Evolutionary conservation across 2,797 vertebrate species (phyloP).

Genomic region (Danio kyathit): DNA sequence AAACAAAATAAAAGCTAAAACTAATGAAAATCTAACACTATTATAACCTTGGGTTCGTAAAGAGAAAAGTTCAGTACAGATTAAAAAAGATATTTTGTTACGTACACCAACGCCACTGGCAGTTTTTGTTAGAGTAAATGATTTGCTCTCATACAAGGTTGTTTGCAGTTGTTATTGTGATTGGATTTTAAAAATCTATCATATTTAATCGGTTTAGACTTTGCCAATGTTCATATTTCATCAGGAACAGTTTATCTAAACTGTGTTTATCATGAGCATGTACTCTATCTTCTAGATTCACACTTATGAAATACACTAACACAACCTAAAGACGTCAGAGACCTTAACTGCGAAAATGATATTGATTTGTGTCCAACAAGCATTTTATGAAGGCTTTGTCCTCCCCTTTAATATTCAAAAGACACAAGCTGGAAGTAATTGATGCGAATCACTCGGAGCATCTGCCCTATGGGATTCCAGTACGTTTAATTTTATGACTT

Average conservation of each 20-base stretch:
- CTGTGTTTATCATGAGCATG: conserved; percentile 4
- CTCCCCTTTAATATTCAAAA: conserved; percentile 29
- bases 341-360: conserved; percentile 21
- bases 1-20: no score
- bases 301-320: conserved; percentile 10
- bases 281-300: neutral
- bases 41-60: neutral
- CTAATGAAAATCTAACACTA: no score
- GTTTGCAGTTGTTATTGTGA: neutral
- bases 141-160: neutral
- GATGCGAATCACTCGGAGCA: conserved; percentile 46
- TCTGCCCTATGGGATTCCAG: conserved; percentile 43
- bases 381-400: conserved; percentile 33
- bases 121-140: neutral
- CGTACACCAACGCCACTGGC: neutral
- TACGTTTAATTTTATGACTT: conserved; percentile 51
- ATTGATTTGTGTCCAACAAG: conserved; percentile 25
- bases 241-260: conserved; percentile 5
- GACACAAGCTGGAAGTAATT: conserved; percentile 33
- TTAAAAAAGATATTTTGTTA: neutral
- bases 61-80: neutral
- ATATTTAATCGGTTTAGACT: conserved; percentile 3
- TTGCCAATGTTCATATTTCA: conserved; percentile 12
- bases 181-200: neutral
- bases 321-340: neutral